Percentiles rank a stretch among this genome's conserved stretches.
phyloP scores from a whole-genome alignment of 2,797 vertebrate species.

The Synaphobranchus kaupii region DNA sequence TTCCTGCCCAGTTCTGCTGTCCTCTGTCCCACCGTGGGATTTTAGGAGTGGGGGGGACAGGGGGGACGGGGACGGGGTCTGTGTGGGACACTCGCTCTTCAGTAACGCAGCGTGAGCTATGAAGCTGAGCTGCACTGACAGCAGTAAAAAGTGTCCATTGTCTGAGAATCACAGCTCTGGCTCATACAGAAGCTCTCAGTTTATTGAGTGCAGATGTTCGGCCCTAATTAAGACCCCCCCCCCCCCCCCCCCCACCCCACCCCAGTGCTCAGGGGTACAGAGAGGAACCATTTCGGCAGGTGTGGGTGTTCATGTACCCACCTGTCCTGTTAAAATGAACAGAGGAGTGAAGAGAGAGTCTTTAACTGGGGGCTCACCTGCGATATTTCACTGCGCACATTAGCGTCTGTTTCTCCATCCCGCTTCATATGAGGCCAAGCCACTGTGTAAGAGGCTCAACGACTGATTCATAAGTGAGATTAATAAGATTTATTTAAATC shows the following conservation, averaged over 20 bases:
- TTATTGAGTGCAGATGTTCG: constrained; percentile 76
- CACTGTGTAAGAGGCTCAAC: neutral
- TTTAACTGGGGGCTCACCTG: neutral
- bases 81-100: too few species aligned
- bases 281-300: neutral
- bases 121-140: neutral
- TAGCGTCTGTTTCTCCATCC: too few species aligned
- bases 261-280: neutral
- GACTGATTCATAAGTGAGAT: neutral
- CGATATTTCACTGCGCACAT: neutral
- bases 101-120: too few species aligned
- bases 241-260: neutral
- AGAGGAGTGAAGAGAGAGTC: neutral
- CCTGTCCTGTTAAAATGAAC: neutral
- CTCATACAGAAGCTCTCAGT: constrained; percentile 62
- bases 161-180: neutral
- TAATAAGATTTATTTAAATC: neutral
- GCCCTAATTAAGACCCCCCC: constrained; percentile 64
- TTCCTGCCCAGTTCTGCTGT: too few species aligned
- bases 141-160: neutral
- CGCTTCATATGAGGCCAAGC: too few species aligned
- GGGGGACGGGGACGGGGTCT: too few species aligned
- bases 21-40: too few species aligned
- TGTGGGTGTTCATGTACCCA: neutral
- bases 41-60: too few species aligned